Conservation (phyloP, 2,797 vertebrate species). For the Balearica regulorum region DNA sequence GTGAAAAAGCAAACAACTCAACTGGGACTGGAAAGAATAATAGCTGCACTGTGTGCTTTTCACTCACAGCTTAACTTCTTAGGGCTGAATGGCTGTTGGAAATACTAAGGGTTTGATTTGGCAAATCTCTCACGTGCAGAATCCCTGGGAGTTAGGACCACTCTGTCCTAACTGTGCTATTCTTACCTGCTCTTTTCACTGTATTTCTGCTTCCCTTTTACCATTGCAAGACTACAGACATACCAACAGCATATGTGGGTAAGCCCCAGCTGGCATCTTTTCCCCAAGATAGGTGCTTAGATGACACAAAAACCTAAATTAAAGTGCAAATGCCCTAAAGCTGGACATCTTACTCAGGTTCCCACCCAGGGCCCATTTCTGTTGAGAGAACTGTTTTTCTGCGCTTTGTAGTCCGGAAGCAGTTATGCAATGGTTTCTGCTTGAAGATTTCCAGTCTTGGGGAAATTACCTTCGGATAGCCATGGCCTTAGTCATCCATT, state of each 20-base stretch:
- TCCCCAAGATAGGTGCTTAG: neutral
- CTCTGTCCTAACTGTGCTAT: neutral
- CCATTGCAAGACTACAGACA: neutral
- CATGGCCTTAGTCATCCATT: neutral
- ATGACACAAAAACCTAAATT: neutral
- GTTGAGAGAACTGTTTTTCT: neutral
- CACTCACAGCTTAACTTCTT: slow-evolving; percentile 2
- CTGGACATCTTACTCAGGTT: neutral
- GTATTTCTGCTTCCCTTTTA: neutral
- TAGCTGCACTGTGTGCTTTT: neutral
- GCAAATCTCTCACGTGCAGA: neutral
- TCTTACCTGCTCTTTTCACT: neutral
- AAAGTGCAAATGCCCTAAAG: neutral
- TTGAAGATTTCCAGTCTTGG: neutral
- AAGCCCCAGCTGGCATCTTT: neutral
- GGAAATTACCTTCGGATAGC: neutral
- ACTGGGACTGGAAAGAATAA: slow-evolving; percentile 3
- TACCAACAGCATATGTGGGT: neutral
- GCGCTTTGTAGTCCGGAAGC: neutral
- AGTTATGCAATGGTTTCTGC: neutral
- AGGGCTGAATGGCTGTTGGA: neutral
- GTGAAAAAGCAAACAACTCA: neutral
- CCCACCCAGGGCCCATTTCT: neutral
- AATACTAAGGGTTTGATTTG: neutral
- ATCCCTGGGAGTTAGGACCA: neutral